Evolutionary conservation across 2,113 vertebrate species (phyloP).

Genomic region (Apaloderma vittatum): DNA sequence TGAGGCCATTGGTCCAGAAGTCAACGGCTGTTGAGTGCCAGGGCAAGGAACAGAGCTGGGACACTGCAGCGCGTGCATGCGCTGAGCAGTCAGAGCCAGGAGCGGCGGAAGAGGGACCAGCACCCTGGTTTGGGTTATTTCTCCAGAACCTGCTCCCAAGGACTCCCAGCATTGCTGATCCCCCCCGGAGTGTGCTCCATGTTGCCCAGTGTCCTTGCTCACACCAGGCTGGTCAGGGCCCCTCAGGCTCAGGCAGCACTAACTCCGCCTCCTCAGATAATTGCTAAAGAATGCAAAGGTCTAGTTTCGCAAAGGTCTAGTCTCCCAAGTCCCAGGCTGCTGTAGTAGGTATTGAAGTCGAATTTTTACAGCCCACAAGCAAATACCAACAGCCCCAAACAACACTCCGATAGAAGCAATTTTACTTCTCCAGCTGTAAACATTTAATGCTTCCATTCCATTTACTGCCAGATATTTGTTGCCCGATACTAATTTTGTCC

Average conservation of each 20-base stretch:
- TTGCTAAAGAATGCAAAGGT: background rate
- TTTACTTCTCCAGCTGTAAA: background rate
- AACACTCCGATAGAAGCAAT: background rate
- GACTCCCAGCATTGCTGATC: too few relatives aligned
- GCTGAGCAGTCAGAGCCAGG: fast-evolving
- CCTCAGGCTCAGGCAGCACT: fast-evolving
- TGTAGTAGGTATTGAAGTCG: background rate
- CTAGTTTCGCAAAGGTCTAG: background rate
- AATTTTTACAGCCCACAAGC: background rate
- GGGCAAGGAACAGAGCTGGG: background rate
- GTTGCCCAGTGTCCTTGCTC: background rate
- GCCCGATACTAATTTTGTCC: background rate
- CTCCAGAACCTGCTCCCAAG: too few relatives aligned
- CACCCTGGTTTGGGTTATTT: background rate
- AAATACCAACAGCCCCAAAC: background rate
- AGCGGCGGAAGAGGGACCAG: background rate
- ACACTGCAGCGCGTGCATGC: fast-evolving
- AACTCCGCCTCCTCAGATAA: background rate
- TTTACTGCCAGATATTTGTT: background rate
- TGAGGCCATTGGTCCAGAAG: background rate
- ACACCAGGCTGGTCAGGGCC: background rate
- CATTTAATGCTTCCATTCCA: background rate
- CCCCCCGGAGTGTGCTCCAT: fast-evolving
- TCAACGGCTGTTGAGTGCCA: background rate
- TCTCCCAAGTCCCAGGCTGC: background rate